Base-by-base conservation (phyloP, 2,797 vertebrate genomes). In the Selene dorsalis region DNA sequence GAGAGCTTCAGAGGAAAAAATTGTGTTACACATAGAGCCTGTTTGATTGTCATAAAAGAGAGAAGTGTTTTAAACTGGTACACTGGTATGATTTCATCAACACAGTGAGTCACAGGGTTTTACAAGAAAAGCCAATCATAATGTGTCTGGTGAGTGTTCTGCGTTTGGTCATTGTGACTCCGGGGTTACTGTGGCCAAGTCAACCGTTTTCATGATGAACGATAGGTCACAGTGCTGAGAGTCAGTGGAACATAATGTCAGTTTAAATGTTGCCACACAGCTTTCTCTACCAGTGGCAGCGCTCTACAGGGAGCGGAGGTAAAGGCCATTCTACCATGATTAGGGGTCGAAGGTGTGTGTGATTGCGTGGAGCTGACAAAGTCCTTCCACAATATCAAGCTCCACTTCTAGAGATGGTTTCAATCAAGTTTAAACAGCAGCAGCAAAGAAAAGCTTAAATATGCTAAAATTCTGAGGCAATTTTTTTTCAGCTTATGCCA, bases 351-450 rank as follows among this genome's bases (percentile, higher is more conserved):
- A 92, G 84, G 65, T 69, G 39, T 69, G 73, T 45, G 63, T 60
- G 83, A 85, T 78, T 90, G 84, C 70, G 60, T 71, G 84, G 80
- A 83, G 80, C 72, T 75, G 84, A 90, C 90, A 89, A 89, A 91
- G 88, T 86, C 89, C 83, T 90, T 88, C 86, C 86, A 89, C 88
- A 70, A 87, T 87, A 90, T 91, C 68, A 16, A 90, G 84, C 87
- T 87, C 84, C 80, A 85, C 80, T 75, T 71, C 62, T 26, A 83
- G 85, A 91, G 79, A 90, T 83, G 81, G 60, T 87, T 89, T 92
- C 87, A 85, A 91, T 93, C 89, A 93, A 93, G 89, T 92, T 91
- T 90, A 86, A 90, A 93, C 90, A 92, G 93, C 89, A 93, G 91
- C 90, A 91, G 86, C 88, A 91, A 94, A 88, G 76, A 92, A 93